Percentiles rank a stretch among this genome's conserved stretches.
Conservation (phyloP, 2,888 invertebrate genomes). For the Polia nebulosa region DNA sequence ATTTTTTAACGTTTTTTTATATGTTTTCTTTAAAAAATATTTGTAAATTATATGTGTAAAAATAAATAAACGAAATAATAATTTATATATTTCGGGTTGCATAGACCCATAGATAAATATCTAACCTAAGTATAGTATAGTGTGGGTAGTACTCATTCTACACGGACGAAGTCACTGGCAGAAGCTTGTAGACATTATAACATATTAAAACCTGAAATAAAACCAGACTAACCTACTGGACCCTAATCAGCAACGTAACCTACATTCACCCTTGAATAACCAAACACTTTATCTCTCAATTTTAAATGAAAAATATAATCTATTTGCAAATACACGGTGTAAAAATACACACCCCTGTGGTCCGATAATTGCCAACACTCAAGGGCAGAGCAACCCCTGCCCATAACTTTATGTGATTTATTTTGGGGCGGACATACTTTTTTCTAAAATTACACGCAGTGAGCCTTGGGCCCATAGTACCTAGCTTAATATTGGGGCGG, state of each 20-base stretch:
- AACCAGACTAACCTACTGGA: background rate
- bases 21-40: no score
- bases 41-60: no score
- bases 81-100: no score
- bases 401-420: conserved; percentile 70
- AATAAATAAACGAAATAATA: no score
- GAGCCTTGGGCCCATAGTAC: conserved; percentile 44
- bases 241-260: background rate
- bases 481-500: conserved; percentile 32
- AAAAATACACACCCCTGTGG: conserved; percentile 61
- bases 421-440: conserved; percentile 67
- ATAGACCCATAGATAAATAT: no score
- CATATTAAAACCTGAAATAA: background rate
- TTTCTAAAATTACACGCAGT: conserved; percentile 61
- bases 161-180: no score
- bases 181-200: background rate
- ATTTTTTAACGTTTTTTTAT: no score
- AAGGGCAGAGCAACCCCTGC: conserved; percentile 60
- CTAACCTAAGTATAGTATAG: no score
- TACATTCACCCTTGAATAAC: conserved; percentile 1
- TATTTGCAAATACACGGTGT: conserved; percentile 63
- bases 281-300: conserved; percentile 18
- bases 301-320: conserved; percentile 57
- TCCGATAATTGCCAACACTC: conserved; percentile 67
- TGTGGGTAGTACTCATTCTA: no score